These are phyloP conservation scores for Lacanobia wlatinum DNA, from an alignment of 2,888 invertebrate genomes.

Conservation along the genomic window DNA sequence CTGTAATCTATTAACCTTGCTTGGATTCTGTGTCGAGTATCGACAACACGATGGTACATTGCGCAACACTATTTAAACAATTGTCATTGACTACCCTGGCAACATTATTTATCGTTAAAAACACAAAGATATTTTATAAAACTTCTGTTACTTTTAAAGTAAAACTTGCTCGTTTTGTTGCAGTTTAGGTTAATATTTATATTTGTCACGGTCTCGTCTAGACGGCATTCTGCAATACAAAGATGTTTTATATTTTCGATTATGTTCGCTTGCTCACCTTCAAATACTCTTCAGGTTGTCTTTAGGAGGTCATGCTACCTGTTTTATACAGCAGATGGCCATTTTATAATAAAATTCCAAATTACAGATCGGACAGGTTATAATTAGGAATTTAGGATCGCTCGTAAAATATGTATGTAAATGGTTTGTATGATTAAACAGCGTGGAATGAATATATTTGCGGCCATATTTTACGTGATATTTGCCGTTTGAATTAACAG, in stretches of 20 bases:
- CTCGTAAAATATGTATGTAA: slow-evolving; percentile 53
- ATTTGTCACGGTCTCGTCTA: slow-evolving; percentile 59
- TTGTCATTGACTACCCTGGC: slow-evolving; percentile 65
- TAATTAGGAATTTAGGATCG: slow-evolving; percentile 35
- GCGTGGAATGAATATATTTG: slow-evolving; percentile 54
- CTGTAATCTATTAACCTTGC: slow-evolving; percentile 81
- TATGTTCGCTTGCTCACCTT: slow-evolving; percentile 75
- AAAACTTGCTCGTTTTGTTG: slow-evolving; percentile 31
- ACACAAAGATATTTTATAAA: slow-evolving; percentile 28
- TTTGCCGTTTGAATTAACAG: slow-evolving; percentile 67
- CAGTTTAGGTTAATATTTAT: slow-evolving; percentile 45
- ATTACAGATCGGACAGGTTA: slow-evolving; percentile 36
- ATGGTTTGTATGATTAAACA: slow-evolving; percentile 53
- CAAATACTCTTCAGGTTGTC: slow-evolving; percentile 72
- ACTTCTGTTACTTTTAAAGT: slow-evolving; percentile 33
- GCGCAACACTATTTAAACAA: slow-evolving; percentile 80
- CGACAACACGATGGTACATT: slow-evolving; percentile 77
- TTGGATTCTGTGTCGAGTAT: slow-evolving; percentile 69
- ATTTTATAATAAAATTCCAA: slow-evolving; percentile 45
- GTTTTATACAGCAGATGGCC: slow-evolving; percentile 53
- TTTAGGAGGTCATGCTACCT: slow-evolving; percentile 66
- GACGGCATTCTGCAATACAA: slow-evolving; percentile 61
- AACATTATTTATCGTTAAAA: slow-evolving; percentile 43
- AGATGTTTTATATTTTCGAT: slow-evolving; percentile 61
- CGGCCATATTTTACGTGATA: slow-evolving; percentile 49